Evolutionary conservation across 2,797 vertebrate species (phyloP).

Genomic region (Spinibarbus caldwelli): DNA sequence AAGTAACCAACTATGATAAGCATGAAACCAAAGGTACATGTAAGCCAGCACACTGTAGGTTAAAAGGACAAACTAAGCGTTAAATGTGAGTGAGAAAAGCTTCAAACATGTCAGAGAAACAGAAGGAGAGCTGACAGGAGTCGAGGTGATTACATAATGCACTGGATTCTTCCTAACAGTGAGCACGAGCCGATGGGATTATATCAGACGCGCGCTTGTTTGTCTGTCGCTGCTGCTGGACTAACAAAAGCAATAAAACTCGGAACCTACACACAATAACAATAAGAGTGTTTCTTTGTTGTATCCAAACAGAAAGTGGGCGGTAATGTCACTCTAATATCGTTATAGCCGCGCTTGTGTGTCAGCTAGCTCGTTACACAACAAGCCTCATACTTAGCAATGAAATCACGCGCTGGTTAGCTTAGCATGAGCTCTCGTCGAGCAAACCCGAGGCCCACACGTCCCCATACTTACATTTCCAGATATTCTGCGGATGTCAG

Average conservation of each 20-base stretch:
- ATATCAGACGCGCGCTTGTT: constrained; percentile 54
- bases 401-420: constrained; percentile 50
- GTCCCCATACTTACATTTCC: constrained; percentile 58
- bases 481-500: constrained; percentile 47
- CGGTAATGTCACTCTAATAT: constrained; percentile 27
- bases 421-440: constrained; percentile 42
- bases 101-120: background rate
- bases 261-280: background rate
- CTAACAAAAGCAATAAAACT: constrained; percentile 40
- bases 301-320: constrained; percentile 1
- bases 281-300: constrained; percentile 22
- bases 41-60: background rate
- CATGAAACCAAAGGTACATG: constrained; percentile 12
- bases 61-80: constrained; percentile 19
- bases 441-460: constrained; percentile 47
- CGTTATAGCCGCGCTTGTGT: constrained; percentile 25
- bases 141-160: constrained; percentile 50
- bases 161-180: constrained; percentile 35
- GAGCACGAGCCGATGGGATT: constrained; percentile 53
- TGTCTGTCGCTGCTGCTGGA: constrained; percentile 39
- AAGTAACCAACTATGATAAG: background rate
- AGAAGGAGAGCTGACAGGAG: constrained; percentile 26
- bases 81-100: background rate
- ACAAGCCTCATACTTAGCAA: constrained; percentile 56
- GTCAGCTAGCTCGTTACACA: constrained; percentile 52